Base-by-base conservation (phyloP, 92 coral and sea anemone genomes). In the Porites cylindrica region DNA sequence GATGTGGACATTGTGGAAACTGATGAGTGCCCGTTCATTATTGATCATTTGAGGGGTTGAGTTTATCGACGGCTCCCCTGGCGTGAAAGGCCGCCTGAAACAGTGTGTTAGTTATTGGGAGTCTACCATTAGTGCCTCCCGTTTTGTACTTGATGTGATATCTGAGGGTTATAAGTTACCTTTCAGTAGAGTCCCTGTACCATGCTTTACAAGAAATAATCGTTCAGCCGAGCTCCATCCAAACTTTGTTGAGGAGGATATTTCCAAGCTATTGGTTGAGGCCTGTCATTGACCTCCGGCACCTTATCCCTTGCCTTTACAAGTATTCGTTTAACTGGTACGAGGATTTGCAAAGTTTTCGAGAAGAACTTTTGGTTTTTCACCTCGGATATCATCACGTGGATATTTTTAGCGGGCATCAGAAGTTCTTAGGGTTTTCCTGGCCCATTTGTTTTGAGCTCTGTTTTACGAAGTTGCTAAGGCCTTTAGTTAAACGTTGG, bases 361-460 rank as follows among this genome's bases (percentile, higher is more conserved):
- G 82, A 80, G 18, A 58, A 75, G 43, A 67, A 18, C 11, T 61
- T n/a, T 16, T 90, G 85, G 86, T 90, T 80, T 64, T 79, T 84
- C 38, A 89, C 89, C 1, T 85, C 86, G 89, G 90, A 85, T 26
- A 85, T 23, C 87, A 90, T 58, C 93, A 90, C 19, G 75, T 90
- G 14, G 90, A 90, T 67, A 90, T 90, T 51, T 88, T 6, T 47
- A 11, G 4, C 47, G 53, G 18, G 32, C 83, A 82, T 66, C 81
- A 68, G 23, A 74, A 59, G 12, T 82, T 17, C 59, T 59, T 66
- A 26, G 91, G 88, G 0, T 88, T 88, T 70, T 51, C 91, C 17
- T 88, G 88, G 90, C 21, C 75, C 83, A 3, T 82, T 88, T 32
- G 91, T 83, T 1, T 56, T 88, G 6, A 62, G 82, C 21, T 19